Base-by-base conservation (phyloP, 2,888 invertebrate genomes). In the Dyspetes luteomarginatus region DNA sequence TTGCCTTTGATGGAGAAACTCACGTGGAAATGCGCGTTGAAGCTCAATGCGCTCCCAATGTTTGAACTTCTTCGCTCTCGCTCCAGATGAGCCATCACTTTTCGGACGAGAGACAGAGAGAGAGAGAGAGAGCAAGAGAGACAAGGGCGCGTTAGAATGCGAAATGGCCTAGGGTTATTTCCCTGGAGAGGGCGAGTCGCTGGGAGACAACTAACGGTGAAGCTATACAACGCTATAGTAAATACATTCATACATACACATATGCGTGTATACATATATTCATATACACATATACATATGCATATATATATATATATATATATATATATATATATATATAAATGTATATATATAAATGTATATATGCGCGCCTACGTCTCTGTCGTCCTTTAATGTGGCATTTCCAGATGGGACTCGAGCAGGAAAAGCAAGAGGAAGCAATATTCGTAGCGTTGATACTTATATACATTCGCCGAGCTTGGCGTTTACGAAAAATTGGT, bases 151-250 rank as follows among this genome's bases (percentile, higher is more conserved):
- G 77, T 73, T 81, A 82, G 78, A 82, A 84, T 77, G 82, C 78
- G 71, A 82, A 87, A 83, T 84, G 74, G 85, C 84, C 82, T 67
- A 77, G 75, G 81, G 83, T 87, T 87, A 87, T 87, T 87, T 87
- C 87, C 87, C 87, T 74, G 28, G 87, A 83, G 87, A 78, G 74
- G 78, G n/a, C n/a, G 71, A 75, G 74, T 64, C 50, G 52, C 50
- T 60, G 56, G 43, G 68, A 48, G 48, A 78, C 56, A 36, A 36
- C 67, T 50, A 52, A 58, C 43, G 56, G n/a, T 28, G 4, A 67
- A 60, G 67, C 36, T 36, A 73, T 58, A 41, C 52, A 60, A 43
- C 43, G 5, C 62, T 22, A 28, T 41, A 12, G 24, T 19, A 68
- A 26, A 64, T 36, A 4, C 60, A 41, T 15, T 24, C n/a, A 45